Conservation (phyloP, 2,113 vertebrate species). For the Geococcyx californianus region DNA sequence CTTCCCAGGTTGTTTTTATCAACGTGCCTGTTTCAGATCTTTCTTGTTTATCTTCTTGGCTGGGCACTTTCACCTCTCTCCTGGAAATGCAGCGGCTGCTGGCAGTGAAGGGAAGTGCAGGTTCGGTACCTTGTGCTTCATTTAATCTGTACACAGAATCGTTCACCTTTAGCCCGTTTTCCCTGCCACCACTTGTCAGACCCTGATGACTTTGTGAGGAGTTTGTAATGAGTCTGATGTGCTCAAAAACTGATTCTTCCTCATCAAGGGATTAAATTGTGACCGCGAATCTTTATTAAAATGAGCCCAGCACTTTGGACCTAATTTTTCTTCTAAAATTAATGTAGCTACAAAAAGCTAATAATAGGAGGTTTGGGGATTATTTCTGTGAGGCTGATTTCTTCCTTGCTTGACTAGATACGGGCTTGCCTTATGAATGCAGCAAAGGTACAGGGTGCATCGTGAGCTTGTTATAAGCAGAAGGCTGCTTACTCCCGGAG, state of each 20-base stretch:
- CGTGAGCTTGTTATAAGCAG: neutral
- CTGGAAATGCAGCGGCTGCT: neutral
- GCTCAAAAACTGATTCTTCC: constrained; percentile 34
- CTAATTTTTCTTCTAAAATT: constrained; percentile 60
- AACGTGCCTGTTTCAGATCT: neutral
- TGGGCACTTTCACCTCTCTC: neutral
- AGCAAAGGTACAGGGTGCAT: neutral
- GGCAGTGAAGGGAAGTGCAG: constrained; percentile 14
- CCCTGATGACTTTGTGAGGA: constrained; percentile 36
- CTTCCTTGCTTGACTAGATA: neutral
- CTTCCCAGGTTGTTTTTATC: neutral
- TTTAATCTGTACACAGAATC: neutral
- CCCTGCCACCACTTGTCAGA: neutral
- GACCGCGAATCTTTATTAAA: constrained; percentile 39
- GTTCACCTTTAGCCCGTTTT: neutral
- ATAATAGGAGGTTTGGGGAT: neutral
- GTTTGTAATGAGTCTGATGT: constrained; percentile 25
- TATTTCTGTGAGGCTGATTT: neutral
- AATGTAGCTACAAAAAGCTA: constrained; percentile 28
- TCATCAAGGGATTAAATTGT: neutral
- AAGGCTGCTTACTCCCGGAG: neutral
- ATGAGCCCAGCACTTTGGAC: constrained; percentile 4
- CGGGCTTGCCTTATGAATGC: neutral
- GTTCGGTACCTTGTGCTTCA: neutral
- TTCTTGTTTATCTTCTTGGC: neutral